A percentile compares a stretch with the other conserved stretches of the same genome.
phyloP scores from a whole-genome alignment of 2,888 invertebrate species.

The Parnassius apollo region DNA sequence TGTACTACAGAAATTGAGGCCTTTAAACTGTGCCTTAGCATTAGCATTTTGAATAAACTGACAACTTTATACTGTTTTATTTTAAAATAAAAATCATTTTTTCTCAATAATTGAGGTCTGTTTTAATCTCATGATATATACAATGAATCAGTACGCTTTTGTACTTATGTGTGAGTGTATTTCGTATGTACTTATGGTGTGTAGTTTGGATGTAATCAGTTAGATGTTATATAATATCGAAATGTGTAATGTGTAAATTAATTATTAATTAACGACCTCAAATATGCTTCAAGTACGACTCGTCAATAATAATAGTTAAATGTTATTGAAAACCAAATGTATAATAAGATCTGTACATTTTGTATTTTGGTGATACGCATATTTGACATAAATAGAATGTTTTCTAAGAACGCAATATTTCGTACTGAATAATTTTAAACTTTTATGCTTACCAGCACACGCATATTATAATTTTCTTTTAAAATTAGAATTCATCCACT shows the following conservation, averaged over 20 bases:
- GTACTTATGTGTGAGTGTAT: slow-evolving; percentile 64
- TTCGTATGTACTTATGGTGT: slow-evolving; percentile 49
- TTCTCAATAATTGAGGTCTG: slow-evolving; percentile 41
- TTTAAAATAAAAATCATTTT: slow-evolving; percentile 15
- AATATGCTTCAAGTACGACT: neutral
- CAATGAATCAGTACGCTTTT: slow-evolving; percentile 51
- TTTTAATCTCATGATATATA: slow-evolving; percentile 53
- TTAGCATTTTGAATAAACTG: slow-evolving; percentile 18
- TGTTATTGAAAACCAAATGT: no score
- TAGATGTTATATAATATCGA: slow-evolving; percentile 7
- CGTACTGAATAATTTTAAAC: no score
- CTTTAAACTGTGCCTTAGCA: slow-evolving; percentile 59
- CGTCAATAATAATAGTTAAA: neutral
- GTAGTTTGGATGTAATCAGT: slow-evolving; percentile 33
- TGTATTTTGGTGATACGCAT: no score
- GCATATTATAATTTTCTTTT: no score
- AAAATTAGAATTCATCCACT: no score
- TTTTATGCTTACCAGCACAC: no score
- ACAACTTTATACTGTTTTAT: slow-evolving; percentile 1
- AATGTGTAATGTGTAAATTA: neutral
- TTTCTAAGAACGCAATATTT: no score
- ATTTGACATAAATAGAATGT: no score
- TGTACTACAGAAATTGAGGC: slow-evolving; percentile 40
- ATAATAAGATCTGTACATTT: no score
- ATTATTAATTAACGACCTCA: no score